Percentiles rank a stretch among this genome's conserved stretches.
These are phyloP conservation scores for Cryptoprocta ferox DNA, from an alignment of 2,797 vertebrate genomes.

Conservation along the genomic window DNA sequence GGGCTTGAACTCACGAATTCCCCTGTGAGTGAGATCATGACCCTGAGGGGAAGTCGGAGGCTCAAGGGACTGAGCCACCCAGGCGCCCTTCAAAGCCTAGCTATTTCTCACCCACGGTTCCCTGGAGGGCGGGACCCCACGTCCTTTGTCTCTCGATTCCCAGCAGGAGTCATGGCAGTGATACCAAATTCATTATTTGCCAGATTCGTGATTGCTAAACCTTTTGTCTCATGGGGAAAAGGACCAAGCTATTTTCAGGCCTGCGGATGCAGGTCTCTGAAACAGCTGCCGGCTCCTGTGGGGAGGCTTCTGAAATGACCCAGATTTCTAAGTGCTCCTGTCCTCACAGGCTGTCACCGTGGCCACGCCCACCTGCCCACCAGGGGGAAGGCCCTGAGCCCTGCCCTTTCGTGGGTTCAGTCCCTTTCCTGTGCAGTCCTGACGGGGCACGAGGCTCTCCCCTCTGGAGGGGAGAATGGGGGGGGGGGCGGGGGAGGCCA, in stretches of 20 bases:
- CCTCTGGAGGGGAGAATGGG: not conserved
- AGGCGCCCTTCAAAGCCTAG: too few relatives aligned
- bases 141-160: not conserved
- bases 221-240: not conserved
- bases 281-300: not conserved
- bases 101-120: not conserved
- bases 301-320: constrained; percentile 33
- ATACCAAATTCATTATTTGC: not conserved
- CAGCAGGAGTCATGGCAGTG: not conserved
- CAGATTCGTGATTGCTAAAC: not conserved
- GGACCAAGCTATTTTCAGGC: not conserved
- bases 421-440: not conserved
- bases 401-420: not conserved
- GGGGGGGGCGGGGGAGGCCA: not conserved
- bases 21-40: too few relatives aligned
- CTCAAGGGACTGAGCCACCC: too few relatives aligned
- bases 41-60: too few relatives aligned
- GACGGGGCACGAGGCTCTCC: not conserved
- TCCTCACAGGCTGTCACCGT: not conserved
- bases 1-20: too few relatives aligned
- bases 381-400: not conserved
- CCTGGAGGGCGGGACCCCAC: not conserved
- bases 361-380: fast-evolving
- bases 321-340: not conserved
- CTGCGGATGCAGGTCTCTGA: not conserved